phyloP scores from a whole-genome alignment of 1,140 invertebrate genomes.

The Stegodyphus mimosarum region DNA sequence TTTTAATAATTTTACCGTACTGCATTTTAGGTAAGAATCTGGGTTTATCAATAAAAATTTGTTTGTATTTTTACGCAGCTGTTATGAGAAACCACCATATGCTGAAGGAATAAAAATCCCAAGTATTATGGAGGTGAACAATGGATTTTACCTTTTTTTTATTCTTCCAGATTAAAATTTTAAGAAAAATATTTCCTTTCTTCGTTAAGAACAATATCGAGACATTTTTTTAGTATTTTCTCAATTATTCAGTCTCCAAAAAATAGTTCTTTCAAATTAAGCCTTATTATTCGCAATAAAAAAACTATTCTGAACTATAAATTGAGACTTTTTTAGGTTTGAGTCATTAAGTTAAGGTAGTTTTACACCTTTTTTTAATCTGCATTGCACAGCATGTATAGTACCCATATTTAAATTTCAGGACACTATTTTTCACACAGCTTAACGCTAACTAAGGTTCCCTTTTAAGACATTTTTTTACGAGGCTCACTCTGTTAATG shows the following conservation, averaged over 20 bases:
- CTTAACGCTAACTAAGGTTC: constrained; percentile 49
- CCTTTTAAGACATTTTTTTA: constrained; percentile 42
- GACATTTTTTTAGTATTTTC: background rate
- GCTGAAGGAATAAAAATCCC: background rate
- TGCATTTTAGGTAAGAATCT: background rate
- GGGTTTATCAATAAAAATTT: background rate
- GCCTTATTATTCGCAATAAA: constrained; percentile 55
- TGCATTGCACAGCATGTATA: constrained; percentile 3
- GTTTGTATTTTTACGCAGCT: background rate
- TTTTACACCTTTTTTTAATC: constrained; percentile 57
- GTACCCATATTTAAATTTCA: constrained; percentile 59
- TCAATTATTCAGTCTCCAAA: constrained; percentile 8
- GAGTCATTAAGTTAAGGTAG: constrained; percentile 44
- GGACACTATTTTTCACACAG: constrained; percentile 58
- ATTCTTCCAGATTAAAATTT: background rate
- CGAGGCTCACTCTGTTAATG: constrained; percentile 41
- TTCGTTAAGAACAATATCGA: background rate
- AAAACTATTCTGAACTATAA: constrained; percentile 47
- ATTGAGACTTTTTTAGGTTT: constrained; percentile 41
- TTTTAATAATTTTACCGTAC: background rate
- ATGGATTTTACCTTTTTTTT: background rate
- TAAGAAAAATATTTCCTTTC: background rate
- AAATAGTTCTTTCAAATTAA: constrained; percentile 53
- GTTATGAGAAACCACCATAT: background rate
- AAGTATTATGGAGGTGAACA: background rate